Conservation (phyloP, 1,140 invertebrate genomes). For the Conus ventricosus region DNA sequence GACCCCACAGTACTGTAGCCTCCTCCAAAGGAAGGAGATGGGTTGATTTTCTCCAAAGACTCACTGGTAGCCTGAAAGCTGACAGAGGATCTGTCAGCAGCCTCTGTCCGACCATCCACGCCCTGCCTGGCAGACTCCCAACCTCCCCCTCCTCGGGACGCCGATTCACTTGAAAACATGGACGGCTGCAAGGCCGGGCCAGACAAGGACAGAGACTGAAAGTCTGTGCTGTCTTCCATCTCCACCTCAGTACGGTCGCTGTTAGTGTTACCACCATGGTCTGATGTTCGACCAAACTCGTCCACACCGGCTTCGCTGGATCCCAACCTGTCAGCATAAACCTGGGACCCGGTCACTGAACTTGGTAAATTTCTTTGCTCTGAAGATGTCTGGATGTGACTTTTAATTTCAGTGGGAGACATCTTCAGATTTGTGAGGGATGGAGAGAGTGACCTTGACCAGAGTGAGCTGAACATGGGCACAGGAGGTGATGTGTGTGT, state of each 20-base stretch:
- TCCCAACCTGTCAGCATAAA: not conserved
- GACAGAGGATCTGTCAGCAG: not conserved
- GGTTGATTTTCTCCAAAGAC: not conserved
- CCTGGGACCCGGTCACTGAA: not conserved
- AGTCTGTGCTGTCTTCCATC: not conserved
- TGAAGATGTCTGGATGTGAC: not conserved
- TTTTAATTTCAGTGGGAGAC: not conserved
- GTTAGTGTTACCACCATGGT: not conserved
- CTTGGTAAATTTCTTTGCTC: not conserved
- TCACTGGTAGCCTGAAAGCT: constrained; percentile 23
- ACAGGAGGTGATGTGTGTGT: not conserved
- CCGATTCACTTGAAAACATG: not conserved
- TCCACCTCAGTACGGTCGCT: not conserved
- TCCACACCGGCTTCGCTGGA: not conserved
- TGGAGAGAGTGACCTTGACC: not conserved
- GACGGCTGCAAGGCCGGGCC: not conserved
- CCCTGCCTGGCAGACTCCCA: not conserved
- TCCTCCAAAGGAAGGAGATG: not conserved
- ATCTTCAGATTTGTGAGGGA: not conserved
- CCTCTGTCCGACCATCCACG: constrained; percentile 5
- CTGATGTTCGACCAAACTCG: constrained; percentile 14
- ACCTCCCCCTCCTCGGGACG: not conserved
- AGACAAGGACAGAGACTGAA: not conserved
- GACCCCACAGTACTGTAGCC: not conserved
- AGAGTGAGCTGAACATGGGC: not conserved